Evolutionary conservation across 2,797 vertebrate genomes (phyloP).

Genomic region (Myotis planiceps): DNA sequence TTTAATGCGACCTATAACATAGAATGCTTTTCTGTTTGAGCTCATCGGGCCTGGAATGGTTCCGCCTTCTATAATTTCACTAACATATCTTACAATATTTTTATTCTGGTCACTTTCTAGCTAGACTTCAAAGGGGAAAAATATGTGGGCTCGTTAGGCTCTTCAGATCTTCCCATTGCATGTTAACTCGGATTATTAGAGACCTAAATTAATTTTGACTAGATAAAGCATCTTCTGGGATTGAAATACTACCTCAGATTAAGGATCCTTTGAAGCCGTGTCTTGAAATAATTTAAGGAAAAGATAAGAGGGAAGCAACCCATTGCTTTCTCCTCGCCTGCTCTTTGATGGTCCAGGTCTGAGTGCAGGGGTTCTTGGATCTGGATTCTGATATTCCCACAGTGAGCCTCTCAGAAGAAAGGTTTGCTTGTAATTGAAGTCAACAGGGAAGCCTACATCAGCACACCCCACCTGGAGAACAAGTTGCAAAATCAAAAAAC

Average conservation of each 20-base stretch:
- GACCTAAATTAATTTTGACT: slow-evolving; percentile 26
- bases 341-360: background rate
- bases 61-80: slow-evolving; percentile 41
- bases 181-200: background rate
- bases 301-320: background rate
- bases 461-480: background rate
- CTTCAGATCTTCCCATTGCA: slow-evolving; percentile 4
- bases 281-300: slow-evolving; percentile 52
- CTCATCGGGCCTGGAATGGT: background rate
- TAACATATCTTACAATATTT: slow-evolving; percentile 33
- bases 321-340: background rate
- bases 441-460: background rate
- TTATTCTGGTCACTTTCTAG: slow-evolving; percentile 27
- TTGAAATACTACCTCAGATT: slow-evolving; percentile 8
- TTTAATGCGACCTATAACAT: slow-evolving; percentile 64
- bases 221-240: slow-evolving; percentile 10
- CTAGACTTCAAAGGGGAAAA: slow-evolving; percentile 41
- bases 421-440: background rate
- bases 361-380: background rate
- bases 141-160: background rate
- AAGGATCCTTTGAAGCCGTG: background rate
- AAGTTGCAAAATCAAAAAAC: background rate
- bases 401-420: background rate
- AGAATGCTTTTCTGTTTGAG: slow-evolving; percentile 27
- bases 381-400: background rate